Percentiles rank a stretch among this genome's conserved stretches.
Conservation (phyloP, 1,140 invertebrate species). For the Meloidogyne chitwoodi region DNA sequence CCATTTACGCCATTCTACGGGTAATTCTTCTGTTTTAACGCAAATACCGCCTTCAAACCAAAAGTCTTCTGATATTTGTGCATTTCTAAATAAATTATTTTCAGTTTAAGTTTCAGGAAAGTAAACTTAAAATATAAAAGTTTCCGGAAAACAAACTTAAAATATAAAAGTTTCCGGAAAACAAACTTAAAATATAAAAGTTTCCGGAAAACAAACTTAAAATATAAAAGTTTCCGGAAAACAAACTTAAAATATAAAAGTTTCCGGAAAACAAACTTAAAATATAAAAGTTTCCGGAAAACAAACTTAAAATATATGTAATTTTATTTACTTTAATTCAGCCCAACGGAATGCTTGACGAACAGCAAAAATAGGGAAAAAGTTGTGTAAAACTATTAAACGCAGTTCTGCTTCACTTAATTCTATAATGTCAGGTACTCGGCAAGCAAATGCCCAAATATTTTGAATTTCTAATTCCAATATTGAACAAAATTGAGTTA, state of each 20-base stretch:
- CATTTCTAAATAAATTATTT: slow-evolving; percentile 17
- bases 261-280: background rate
- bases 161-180: no score
- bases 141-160: no score
- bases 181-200: no score
- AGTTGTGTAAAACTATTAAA: slow-evolving; percentile 44
- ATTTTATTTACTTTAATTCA: slow-evolving; percentile 26
- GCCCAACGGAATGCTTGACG: slow-evolving; percentile 39
- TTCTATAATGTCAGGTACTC: slow-evolving; percentile 50
- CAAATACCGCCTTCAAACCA: slow-evolving; percentile 48
- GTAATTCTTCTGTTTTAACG: slow-evolving; percentile 22
- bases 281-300: background rate
- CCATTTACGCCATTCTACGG: slow-evolving; percentile 40
- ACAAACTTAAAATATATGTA: background rate
- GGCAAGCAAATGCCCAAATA: slow-evolving; percentile 38
- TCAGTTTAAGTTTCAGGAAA: no score
- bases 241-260: background rate
- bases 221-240: no score
- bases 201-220: no score
- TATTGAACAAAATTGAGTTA: slow-evolving; percentile 26
- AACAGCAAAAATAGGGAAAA: slow-evolving; percentile 54
- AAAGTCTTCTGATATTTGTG: slow-evolving; percentile 28
- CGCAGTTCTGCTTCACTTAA: slow-evolving; percentile 36
- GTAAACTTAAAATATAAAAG: no score
- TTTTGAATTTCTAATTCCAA: slow-evolving; percentile 44